phyloP scores from a whole-genome alignment of 2,888 invertebrate genomes.

The Scaeva pyrastri region DNA sequence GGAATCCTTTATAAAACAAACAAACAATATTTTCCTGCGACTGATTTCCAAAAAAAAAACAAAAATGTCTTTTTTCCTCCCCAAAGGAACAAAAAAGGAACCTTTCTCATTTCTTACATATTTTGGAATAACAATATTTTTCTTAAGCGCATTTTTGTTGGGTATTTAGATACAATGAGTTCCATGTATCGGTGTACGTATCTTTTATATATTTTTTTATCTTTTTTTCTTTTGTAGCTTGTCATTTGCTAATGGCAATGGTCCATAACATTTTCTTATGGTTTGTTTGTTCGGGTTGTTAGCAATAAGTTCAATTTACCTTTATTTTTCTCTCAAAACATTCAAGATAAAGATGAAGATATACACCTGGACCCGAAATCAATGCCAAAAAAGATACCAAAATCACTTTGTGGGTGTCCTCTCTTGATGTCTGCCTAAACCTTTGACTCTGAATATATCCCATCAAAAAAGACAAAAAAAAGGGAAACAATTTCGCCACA shows the following conservation, averaged over 20 bases:
- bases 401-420: slow-evolving; percentile 10
- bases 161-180: too few species aligned
- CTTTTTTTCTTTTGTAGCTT: background rate
- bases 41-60: background rate
- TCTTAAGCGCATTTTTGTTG: too few species aligned
- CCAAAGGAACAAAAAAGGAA: background rate
- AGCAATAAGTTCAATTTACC: slow-evolving; percentile 37
- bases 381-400: slow-evolving; percentile 34
- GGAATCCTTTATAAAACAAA: slow-evolving; percentile 20
- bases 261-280: slow-evolving; percentile 3
- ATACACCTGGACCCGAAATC: slow-evolving; percentile 28
- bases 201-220: background rate
- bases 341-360: slow-evolving; percentile 9
- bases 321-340: slow-evolving; percentile 48
- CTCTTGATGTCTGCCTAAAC: background rate
- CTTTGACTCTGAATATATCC: background rate
- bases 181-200: too few species aligned
- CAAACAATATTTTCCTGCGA: background rate
- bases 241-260: slow-evolving; percentile 28
- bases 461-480: background rate
- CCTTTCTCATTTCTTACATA: background rate
- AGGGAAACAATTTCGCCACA: slow-evolving; percentile 26
- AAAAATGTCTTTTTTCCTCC: background rate
- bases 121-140: slow-evolving; percentile 5
- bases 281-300: slow-evolving; percentile 19